Base-by-base conservation (phyloP, 2,113 vertebrate genomes). In the Varanus komodoensis region DNA sequence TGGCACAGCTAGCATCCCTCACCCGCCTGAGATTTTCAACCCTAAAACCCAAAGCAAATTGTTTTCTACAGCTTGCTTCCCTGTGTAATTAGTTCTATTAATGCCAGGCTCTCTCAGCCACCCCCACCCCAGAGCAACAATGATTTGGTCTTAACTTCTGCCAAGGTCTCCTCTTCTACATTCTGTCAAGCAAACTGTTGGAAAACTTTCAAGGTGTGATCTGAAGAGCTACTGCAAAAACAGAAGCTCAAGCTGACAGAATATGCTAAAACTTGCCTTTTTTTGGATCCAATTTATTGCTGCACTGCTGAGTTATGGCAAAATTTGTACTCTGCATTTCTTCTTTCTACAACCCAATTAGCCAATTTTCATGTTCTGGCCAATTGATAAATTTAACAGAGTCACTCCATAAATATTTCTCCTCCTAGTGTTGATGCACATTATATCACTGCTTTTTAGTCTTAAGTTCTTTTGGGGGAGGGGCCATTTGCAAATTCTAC, bases 11-110 rank as follows among this genome's bases (percentile, higher is more conserved):
- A 81, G 61, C 1, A 0, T 91, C 89, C 61, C 73, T 89, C 84
- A 84, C 32, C 89, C 91, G 92, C 48, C 48, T 0, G 48, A 93
- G 78, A 52, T n/a, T 87, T 77, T 38, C 89, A 93, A 88, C 80
- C 64, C 75, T 91, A 80, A 86, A 80, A 86, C 93, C 90, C 29
- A 86, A 34, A 88, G 48, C 92, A 89, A 89, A 93, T 89, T 19
- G 44, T 91, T 88, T 93, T 73, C 88, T 89, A 84, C 93, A 92
- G 94, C 90, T 91, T 92, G 94, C 52, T 91, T 83, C 88, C 1
- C n/a, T 82, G 3, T 1, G 89, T 86, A 96, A 96, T 95, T 95
- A 96, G 92, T 87, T 6, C 90, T 87, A 95, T 93, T 95, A 96
- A 96, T 95, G 92, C 94, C 86, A 64, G 83, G 79, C 92, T 91